These are phyloP conservation scores for Drosophila mimetica DNA, from an alignment of 2,888 invertebrate genomes.

Conservation along the genomic window DNA sequence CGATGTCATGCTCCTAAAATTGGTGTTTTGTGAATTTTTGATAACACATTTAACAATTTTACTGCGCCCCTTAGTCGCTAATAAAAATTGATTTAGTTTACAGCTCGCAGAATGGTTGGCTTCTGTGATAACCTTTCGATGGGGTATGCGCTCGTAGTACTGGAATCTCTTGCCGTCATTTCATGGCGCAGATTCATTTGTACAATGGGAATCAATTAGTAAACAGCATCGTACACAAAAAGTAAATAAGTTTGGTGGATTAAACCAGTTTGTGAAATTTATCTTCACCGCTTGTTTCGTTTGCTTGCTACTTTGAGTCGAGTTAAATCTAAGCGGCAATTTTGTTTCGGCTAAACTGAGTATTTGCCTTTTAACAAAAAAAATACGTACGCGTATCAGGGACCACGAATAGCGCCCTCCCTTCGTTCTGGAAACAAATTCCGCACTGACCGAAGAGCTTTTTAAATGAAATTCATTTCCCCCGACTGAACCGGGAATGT, in stretches of 20 bases:
- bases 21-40: neutral
- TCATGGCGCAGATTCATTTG: conserved; percentile 5
- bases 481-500: neutral
- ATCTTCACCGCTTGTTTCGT: neutral
- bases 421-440: conserved; percentile 35
- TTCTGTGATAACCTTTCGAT: conserved; percentile 47
- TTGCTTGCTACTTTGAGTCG: conserved; percentile 1
- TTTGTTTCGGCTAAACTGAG: neutral
- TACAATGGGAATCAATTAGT: conserved; percentile 23
- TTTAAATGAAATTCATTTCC: conserved; percentile 24
- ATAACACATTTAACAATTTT: neutral
- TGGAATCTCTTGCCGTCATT: neutral
- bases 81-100: neutral
- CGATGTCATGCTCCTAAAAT: conserved; percentile 17
- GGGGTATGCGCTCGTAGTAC: neutral
- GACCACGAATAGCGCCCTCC: conserved; percentile 1
- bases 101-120: neutral
- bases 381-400: conserved; percentile 7
- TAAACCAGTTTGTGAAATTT: conserved; percentile 37
- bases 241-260: conserved; percentile 6
- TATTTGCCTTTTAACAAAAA: conserved; percentile 22
- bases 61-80: neutral
- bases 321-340: conserved; percentile 12
- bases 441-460: conserved; percentile 38
- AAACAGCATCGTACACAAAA: conserved; percentile 9